Evolutionary conservation across 2,888 invertebrate species (phyloP), one percentile per base, ranked within the genome.

Genomic region (Eupithecia inturbata): DNA sequence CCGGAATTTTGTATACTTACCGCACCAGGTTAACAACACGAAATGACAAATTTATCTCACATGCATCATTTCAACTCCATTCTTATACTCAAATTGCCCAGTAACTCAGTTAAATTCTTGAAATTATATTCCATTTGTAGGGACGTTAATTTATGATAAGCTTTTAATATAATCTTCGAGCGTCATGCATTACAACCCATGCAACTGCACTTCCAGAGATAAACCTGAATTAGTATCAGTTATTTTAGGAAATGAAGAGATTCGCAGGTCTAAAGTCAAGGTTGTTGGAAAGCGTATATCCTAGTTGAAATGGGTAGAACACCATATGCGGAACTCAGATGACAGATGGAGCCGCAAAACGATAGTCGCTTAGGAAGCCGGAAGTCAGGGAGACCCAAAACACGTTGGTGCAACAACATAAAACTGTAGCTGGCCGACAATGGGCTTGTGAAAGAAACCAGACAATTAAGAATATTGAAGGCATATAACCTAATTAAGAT

Each of bases 141-240:
- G 22, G 53, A 62, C 19, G 49, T 63, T 67, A 68, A 67, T 67
- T 63, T 22, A 60, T 26, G 36, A 28, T 22, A 63, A 39, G 49
- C 53, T 71, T 70, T 70, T 70, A 49, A 70, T 28, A 28, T 68
- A 6, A 68, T 62, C 36, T 63, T 33, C 64, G 12, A 64, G 28
- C 67, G 69, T 64, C 69, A 67, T 31, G 63, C 3, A n/a, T 45
- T 10, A 53, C 68, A 73, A 33, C 66, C 68, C 71, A 70, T 67
- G 53, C 53, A 53, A 66, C 33, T 69, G 68, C 68, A 66, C 53
- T 69, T 71, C 67, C 70, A 73, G 72, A 41, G 74, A 76, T 66
- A 76, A 72, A 53, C 4, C 36, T 4, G 19, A 0, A 6, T 62
- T 62, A 62, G 1, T 62, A 62, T 14, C 31, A 14, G 28, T 7